These are phyloP conservation scores for Palythoa caribaeorum DNA, from an alignment of 92 coral and sea anemone genomes.

Conservation along the genomic window DNA sequence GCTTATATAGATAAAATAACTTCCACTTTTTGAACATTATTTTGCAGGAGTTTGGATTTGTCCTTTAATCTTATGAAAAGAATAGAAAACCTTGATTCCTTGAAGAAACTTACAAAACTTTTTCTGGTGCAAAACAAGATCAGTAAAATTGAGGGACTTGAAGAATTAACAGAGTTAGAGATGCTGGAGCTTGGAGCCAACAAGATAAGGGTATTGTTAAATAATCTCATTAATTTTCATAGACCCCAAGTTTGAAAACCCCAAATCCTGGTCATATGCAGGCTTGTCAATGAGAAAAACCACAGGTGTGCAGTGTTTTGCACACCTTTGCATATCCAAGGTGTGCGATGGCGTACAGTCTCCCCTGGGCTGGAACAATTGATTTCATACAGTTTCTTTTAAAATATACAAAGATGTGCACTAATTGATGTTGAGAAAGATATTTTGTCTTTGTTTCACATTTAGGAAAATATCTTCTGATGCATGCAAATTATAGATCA, in stretches of 20 bases:
- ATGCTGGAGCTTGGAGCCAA: constrained; percentile 99
- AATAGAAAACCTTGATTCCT: constrained; percentile 73
- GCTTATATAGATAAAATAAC: too few relatives aligned
- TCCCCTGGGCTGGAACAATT: too few relatives aligned
- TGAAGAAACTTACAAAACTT: constrained; percentile 80
- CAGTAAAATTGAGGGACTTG: constrained; percentile 82
- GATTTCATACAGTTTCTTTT: too few relatives aligned
- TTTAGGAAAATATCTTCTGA: too few relatives aligned
- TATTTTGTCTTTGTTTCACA: too few relatives aligned
- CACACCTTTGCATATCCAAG: neutral
- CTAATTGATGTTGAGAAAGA: too few relatives aligned
- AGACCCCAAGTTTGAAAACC: too few relatives aligned
- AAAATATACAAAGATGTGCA: too few relatives aligned
- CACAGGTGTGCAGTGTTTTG: neutral
- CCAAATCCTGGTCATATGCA: too few relatives aligned
- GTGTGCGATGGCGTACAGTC: too few relatives aligned
- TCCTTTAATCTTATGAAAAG: constrained; percentile 90
- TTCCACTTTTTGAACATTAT: neutral
- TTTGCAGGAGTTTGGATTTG: constrained; percentile 85
- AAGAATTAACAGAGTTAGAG: constrained; percentile 72
- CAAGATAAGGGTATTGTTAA: constrained; percentile 81
- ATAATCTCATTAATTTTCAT: neutral
- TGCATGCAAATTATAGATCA: too few relatives aligned
- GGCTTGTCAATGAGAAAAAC: too few relatives aligned
- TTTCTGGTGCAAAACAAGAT: constrained; percentile 92